Conservation (phyloP, 1,140 invertebrate species). For the Drosophila ironensis region DNA sequence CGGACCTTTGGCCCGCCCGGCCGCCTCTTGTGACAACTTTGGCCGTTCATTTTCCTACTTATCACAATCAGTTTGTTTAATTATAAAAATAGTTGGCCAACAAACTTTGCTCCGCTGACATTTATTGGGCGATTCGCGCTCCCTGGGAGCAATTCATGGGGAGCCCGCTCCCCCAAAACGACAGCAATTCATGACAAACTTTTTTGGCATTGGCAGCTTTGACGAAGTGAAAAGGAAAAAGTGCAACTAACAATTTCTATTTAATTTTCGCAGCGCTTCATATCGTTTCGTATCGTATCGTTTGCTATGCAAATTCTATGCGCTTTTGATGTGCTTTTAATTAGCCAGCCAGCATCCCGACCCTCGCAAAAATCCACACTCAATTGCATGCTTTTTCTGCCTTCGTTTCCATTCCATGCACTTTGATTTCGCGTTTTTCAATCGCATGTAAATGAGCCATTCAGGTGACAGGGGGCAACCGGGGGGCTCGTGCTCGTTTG, state of each 20-base stretch:
- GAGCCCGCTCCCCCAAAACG: conserved; percentile 8
- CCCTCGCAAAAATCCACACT: conserved; percentile 53
- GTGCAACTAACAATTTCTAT: conserved; percentile 66
- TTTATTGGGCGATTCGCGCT: conserved; percentile 55
- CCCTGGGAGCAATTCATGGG: too few species aligned
- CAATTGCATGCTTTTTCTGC: conserved; percentile 56
- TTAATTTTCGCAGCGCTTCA: conserved; percentile 58
- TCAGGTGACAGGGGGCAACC: conserved; percentile 26
- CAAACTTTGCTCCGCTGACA: conserved; percentile 61
- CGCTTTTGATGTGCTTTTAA: conserved; percentile 71
- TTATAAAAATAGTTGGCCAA: conserved; percentile 71
- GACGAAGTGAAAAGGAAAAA: conserved; percentile 57
- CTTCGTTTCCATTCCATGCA: conserved; percentile 45
- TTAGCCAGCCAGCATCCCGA: conserved; percentile 48
- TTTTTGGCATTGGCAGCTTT: conserved; percentile 53
- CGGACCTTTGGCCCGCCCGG: conserved; percentile 19
- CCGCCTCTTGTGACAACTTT: conserved; percentile 19
- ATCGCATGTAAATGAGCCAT: conserved; percentile 65
- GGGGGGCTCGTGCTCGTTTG: conserved; percentile 25
- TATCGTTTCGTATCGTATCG: conserved; percentile 72
- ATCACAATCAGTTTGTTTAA: conserved; percentile 69
- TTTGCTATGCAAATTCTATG: conserved; percentile 67
- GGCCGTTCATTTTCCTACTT: conserved; percentile 50
- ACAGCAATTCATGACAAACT: conserved; percentile 54
- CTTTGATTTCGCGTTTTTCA: conserved; percentile 59